These are phyloP conservation scores for Microctenopoma lineatum DNA, from an alignment of 2,797 vertebrate genomes.

Conservation along the genomic window DNA sequence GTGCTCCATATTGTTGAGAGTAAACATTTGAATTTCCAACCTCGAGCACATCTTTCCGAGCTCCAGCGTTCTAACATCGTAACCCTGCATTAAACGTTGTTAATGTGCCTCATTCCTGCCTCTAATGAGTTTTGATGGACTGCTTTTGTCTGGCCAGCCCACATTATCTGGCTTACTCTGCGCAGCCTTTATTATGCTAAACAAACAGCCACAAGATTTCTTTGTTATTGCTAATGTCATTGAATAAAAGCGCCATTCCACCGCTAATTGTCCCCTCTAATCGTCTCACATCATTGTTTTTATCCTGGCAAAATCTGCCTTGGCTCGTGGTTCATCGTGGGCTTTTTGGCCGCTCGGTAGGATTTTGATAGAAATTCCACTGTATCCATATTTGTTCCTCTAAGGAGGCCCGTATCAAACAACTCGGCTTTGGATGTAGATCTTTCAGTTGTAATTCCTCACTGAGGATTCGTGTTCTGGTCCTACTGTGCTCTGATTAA, in stretches of 20 bases:
- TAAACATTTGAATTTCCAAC: conserved; percentile 36
- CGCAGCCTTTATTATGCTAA: conserved; percentile 58
- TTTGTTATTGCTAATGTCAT: conserved; percentile 58
- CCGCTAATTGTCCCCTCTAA: conserved; percentile 57
- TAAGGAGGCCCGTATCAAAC: background rate
- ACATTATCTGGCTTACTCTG: conserved; percentile 42
- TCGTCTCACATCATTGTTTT: conserved; percentile 60
- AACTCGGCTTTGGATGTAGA: conserved; percentile 4
- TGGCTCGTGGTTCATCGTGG: conserved; percentile 17
- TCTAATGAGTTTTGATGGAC: conserved; percentile 62
- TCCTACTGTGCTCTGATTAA: conserved; percentile 29
- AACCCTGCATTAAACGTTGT: conserved; percentile 17
- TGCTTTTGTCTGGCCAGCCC: conserved; percentile 47
- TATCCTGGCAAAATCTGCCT: conserved; percentile 41
- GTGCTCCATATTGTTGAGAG: conserved; percentile 5
- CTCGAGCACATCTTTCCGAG: conserved; percentile 19
- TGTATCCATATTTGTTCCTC: conserved; percentile 19
- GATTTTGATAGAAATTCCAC: conserved; percentile 41
- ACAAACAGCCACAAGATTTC: conserved; percentile 56
- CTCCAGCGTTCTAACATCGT: conserved; percentile 4
- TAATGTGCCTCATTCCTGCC: conserved; percentile 35
- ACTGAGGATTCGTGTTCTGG: conserved; percentile 32
- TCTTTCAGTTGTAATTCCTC: conserved; percentile 25
- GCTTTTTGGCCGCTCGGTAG: conserved; percentile 34
- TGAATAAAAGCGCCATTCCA: conserved; percentile 55